These are phyloP conservation scores for Sphaeramia orbicularis DNA, from an alignment of 2,797 vertebrate species.

Conservation along the genomic window DNA sequence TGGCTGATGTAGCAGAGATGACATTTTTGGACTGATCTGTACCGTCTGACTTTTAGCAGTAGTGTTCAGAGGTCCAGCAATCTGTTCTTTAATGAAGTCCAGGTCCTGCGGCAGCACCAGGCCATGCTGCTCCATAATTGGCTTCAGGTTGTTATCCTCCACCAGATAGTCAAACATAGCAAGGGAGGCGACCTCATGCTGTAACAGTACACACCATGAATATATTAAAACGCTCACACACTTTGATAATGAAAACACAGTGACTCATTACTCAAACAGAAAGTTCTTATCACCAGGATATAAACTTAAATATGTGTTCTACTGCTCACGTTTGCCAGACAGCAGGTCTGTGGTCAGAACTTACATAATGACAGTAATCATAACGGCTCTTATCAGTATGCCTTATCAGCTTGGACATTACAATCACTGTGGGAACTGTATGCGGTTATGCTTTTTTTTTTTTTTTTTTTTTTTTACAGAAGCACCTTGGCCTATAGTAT, in stretches of 20 bases:
- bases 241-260: constrained; percentile 24
- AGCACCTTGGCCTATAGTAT: too few relatives aligned
- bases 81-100: constrained; percentile 95
- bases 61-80: constrained; percentile 83
- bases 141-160: constrained; percentile 82
- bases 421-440: background rate
- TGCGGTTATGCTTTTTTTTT: too few relatives aligned
- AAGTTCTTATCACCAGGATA: constrained; percentile 21
- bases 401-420: constrained; percentile 19
- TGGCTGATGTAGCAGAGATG: background rate
- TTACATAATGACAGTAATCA: constrained; percentile 4
- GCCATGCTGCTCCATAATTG: constrained; percentile 85
- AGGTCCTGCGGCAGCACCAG: constrained; percentile 90
- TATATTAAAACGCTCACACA: background rate
- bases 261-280: constrained; percentile 11
- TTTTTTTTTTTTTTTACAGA: too few relatives aligned
- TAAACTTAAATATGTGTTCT: background rate
- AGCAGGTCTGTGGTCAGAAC: constrained; percentile 15
- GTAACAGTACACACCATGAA: constrained; percentile 35
- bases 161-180: constrained; percentile 95
- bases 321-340: constrained; percentile 16
- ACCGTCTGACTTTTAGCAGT: constrained; percentile 14
- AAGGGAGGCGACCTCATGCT: constrained; percentile 92
- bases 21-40: constrained; percentile 43
- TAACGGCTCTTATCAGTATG: constrained; percentile 29